Evolutionary conservation across 1,140 invertebrate genomes (phyloP).

Genomic region (Drosophila lowei): DNA sequence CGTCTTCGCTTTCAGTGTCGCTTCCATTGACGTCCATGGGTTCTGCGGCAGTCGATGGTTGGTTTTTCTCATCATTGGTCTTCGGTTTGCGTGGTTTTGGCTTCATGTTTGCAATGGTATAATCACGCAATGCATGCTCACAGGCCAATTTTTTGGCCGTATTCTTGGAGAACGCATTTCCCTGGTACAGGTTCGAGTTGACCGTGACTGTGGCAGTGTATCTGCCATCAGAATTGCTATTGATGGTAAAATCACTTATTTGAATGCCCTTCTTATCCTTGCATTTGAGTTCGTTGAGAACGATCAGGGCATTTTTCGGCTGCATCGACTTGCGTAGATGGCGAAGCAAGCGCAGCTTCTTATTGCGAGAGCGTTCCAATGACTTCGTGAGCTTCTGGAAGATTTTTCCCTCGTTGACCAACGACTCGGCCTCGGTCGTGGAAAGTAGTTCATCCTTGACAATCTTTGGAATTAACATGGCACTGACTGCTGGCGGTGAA

Average conservation of each 20-base stretch:
- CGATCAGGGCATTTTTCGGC: slow-evolving; percentile 94
- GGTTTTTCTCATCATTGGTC: slow-evolving; percentile 28
- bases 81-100: slow-evolving; percentile 65
- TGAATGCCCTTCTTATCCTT: slow-evolving; percentile 55
- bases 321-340: slow-evolving; percentile 87
- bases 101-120: slow-evolving; percentile 88
- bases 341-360: slow-evolving; percentile 87
- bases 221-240: slow-evolving; percentile 61
- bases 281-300: slow-evolving; percentile 92
- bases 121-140: slow-evolving; percentile 89
- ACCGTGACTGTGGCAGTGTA: slow-evolving; percentile 77
- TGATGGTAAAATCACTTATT: slow-evolving; percentile 77
- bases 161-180: slow-evolving; percentile 84
- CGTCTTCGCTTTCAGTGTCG: slow-evolving; percentile 81
- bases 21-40: slow-evolving; percentile 48
- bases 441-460: too few relatives aligned
- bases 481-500: too few relatives aligned
- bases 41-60: background rate
- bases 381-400: too few relatives aligned
- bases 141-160: slow-evolving; percentile 87
- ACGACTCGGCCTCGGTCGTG: too few relatives aligned
- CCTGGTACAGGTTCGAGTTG: slow-evolving; percentile 74
- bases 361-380: slow-evolving; percentile 80
- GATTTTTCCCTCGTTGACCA: too few relatives aligned
- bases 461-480: too few relatives aligned